These are phyloP conservation scores for Petrocephalus microphthalmus DNA, from an alignment of 2,113 vertebrate species.

Conservation along the genomic window DNA sequence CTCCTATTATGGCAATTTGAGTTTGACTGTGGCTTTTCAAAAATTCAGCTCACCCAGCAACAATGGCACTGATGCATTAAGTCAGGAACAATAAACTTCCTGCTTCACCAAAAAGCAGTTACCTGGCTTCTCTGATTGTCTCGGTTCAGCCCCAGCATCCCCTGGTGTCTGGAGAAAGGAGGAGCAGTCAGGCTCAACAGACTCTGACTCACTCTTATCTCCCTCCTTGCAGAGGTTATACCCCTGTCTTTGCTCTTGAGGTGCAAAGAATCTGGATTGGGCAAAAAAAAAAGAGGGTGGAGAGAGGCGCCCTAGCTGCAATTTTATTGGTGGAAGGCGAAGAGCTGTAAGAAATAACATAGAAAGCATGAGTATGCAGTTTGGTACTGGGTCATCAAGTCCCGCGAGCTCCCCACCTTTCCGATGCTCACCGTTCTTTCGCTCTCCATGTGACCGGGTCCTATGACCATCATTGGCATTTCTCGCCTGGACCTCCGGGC, in stretches of 20 bases:
- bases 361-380: not conserved
- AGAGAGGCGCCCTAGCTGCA: not conserved
- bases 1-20: not conserved
- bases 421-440: conserved; percentile 23
- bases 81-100: not conserved
- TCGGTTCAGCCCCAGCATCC: conserved; percentile 21
- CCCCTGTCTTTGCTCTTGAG: not conserved
- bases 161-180: conserved; percentile 29
- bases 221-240: not conserved
- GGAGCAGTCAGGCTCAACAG: conserved; percentile 30
- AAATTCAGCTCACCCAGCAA: not conserved
- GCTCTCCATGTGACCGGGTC: not conserved
- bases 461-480: not conserved
- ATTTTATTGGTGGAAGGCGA: not conserved
- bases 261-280: not conserved
- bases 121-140: conserved; percentile 26
- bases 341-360: conserved; percentile 8
- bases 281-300: not conserved
- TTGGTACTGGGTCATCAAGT: not conserved
- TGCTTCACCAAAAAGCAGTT: not conserved
- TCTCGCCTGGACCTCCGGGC: conserved; percentile 2
- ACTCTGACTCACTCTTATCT: not conserved
- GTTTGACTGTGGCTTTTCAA: not conserved
- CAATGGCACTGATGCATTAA: not conserved
- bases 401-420: not conserved